These are phyloP conservation scores for Tragelaphus strepsiceros DNA, from an alignment of 2,113 vertebrate genomes.

Conservation along the genomic window DNA sequence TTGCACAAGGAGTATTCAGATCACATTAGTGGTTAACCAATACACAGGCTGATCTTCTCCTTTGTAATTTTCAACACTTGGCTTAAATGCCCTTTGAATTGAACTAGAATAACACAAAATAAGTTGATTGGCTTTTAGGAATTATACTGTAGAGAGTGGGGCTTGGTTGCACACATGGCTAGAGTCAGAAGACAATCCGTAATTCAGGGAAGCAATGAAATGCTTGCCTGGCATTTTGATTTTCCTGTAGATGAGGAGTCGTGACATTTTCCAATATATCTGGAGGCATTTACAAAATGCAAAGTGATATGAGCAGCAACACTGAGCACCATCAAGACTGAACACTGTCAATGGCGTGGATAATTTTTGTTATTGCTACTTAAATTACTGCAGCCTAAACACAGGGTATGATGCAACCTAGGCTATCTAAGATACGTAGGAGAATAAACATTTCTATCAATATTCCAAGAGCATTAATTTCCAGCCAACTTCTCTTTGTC, in stretches of 20 bases:
- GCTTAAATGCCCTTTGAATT: neutral
- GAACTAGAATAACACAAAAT: neutral
- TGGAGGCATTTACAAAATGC: neutral
- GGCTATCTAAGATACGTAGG: neutral
- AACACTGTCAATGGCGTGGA: neutral
- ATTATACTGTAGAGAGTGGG: neutral
- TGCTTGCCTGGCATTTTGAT: neutral
- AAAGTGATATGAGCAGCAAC: neutral
- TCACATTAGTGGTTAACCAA: neutral
- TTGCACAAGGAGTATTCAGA: neutral
- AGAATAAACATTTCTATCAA: neutral
- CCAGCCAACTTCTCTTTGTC: neutral
- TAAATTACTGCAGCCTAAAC: neutral
- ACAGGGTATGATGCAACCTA: neutral
- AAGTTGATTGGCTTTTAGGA: neutral
- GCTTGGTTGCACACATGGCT: neutral
- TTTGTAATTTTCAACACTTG: neutral
- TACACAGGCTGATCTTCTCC: neutral
- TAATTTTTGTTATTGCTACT: neutral
- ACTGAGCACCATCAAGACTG: neutral
- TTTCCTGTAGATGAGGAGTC: neutral
- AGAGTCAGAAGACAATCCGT: neutral
- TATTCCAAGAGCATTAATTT: neutral
- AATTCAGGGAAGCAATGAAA: slow-evolving; percentile 21
- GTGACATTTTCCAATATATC: neutral